A percentile compares a stretch with the other conserved stretches of the same genome.
phyloP scores from a whole-genome alignment of 2,113 vertebrate genomes.

The Crypturellus undulatus region DNA sequence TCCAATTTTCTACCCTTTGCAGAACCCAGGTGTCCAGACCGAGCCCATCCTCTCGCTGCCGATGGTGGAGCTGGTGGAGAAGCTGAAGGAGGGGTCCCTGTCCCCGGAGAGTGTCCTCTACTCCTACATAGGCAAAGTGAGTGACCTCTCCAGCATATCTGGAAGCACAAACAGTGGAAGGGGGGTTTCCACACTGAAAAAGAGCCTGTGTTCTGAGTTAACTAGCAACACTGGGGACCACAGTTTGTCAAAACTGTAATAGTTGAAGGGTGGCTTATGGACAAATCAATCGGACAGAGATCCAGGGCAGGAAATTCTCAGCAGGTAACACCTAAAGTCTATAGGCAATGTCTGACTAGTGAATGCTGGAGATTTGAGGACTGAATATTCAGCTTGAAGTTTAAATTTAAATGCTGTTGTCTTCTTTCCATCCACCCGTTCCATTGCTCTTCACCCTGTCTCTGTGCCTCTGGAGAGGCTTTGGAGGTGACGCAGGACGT shows the following conservation, averaged over 20 bases:
- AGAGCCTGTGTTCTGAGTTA: not conserved
- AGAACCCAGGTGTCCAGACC: conserved; percentile 66
- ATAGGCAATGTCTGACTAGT: not conserved
- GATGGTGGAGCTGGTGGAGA: conserved; percentile 74
- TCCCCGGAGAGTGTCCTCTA: conserved; percentile 80
- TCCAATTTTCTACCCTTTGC: not conserved
- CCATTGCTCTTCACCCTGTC: not conserved
- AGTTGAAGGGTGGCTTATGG: not conserved
- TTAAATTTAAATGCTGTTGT: not conserved
- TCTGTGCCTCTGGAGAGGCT: conserved; percentile 73
- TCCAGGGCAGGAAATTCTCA: not conserved
- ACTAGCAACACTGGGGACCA: not conserved
- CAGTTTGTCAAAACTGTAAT: not conserved
- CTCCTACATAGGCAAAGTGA: conserved; percentile 83
- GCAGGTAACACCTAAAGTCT: not conserved
- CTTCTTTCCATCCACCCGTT: not conserved
- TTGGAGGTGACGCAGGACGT: conserved; percentile 80
- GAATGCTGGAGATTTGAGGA: not conserved
- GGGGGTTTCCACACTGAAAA: not conserved
- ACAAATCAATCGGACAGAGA: not conserved
- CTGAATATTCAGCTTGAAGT: not conserved
- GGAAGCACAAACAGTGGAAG: not conserved
- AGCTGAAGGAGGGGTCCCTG: conserved; percentile 74
- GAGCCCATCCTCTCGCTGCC: conserved; percentile 68
- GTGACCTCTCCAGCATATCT: not conserved